Evolutionary conservation across 2,888 invertebrate genomes (phyloP), one percentile per base, ranked within the genome.

Genomic region (Auanema sp.): DNA sequence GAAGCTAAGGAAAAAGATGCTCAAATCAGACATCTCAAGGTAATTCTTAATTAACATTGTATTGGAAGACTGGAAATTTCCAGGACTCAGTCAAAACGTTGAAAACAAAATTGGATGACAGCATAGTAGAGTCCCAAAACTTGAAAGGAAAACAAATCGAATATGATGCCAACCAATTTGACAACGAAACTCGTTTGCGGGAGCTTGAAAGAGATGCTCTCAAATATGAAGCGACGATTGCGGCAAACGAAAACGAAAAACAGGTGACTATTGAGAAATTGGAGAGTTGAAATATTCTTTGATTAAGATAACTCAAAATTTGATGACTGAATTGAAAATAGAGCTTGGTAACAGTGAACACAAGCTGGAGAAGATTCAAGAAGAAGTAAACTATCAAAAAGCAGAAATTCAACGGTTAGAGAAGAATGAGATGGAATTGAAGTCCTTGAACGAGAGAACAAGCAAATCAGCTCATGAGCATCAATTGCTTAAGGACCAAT

Each of bases 1-100:
- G 81, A 82, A 54, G 79, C 79, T 41, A 68, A 82, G 21, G 82
- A 82, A 63, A 82, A 82, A 65, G 82, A 82, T 60, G 82, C 82
- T 18, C 82, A 82, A 64, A 66, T 82, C 12, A 68, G 82, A 14
- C 80, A 81, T 56, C 67, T 83, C 59, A 82, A 82, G 59, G 79
- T 68, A 23, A 58, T 6, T 40, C 2, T 18, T 33, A 11, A n/a
- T 6, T 4, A 64, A 41, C 3, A n/a, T n/a, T 41, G 42, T 8
- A 25, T 21, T 11, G 21, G 18, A 21, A 25, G 18, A 12, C n/a
- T n/a, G n/a, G n/a, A n/a, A n/a, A n/a, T n/a, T n/a, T n/a, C n/a
- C 33, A 33, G 33, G 33, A 33, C 8, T 33, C 33, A 69, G 68
- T 82, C 21, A 78, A 80, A 65, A 83, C 80, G 58, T 66, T 82